Base-by-base conservation (phyloP, 2,888 invertebrate genomes). In the Vesta saturnalis region DNA sequence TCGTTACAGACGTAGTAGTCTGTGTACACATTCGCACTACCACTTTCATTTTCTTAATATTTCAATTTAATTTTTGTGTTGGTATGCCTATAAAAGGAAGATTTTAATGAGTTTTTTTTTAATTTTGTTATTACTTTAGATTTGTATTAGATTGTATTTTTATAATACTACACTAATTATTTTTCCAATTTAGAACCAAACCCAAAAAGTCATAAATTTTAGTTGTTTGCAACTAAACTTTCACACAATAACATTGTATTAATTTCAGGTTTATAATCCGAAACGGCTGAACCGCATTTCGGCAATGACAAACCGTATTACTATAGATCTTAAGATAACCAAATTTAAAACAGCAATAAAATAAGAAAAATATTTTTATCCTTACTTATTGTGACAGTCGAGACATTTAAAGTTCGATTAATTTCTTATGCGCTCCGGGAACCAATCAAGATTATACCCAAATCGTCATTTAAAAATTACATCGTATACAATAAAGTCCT, bases 381-480 rank as follows among this genome's bases (percentile, higher is more conserved):
- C 68, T 68, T 64, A 68, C 64, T 68, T 68, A 68, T 68, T 68
- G 60, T 64, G 68, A 68, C 68, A 68, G 68, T 43, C 18, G 47
- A 43, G 55, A 68, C 68, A 68, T 63, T 60, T 64, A 56, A 60
- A 67, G 64, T 64, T 68, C 68, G 64, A 68, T 68, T 68, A 68
- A 68, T 68, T 64, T 60, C 68, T 56, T 30, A 49, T 55, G 57
- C 35, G 16, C 59, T 46, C 58, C 57, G 59, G 58, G 63, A 39
- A 63, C 67, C 67, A 59, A 67, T 63, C 59, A 23, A 63, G 67
- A 59, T 67, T 63, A 63, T 43, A 35, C 54, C 49, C 64, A 56
- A 55, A 39, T 43, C 67, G 60, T 66, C 66, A 61, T 56, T 61
- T 61, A 62, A 35, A 63, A 63, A 68, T 68, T 68, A 64, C 39